A percentile compares a stretch with the other conserved stretches of the same genome.
These are phyloP conservation scores for Patella caerulea DNA, from an alignment of 2,888 invertebrate species.

Conservation along the genomic window DNA sequence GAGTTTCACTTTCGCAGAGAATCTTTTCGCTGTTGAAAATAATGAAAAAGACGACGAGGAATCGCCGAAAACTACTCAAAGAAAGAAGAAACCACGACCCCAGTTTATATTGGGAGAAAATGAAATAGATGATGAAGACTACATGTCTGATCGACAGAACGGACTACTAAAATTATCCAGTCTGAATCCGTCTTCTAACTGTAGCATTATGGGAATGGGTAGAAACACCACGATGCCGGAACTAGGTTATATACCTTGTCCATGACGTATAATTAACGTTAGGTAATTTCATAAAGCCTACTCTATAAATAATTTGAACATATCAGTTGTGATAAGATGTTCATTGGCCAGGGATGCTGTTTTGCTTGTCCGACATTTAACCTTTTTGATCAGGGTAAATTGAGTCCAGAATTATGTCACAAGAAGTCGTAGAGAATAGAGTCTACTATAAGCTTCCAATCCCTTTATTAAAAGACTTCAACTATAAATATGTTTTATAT, in stretches of 20 bases:
- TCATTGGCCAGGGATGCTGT: too few species aligned
- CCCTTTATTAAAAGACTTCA: too few species aligned
- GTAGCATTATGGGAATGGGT: constrained; percentile 11
- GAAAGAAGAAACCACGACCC: not conserved
- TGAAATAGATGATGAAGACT: constrained; percentile 1
- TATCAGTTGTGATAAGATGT: too few species aligned
- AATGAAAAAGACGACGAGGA: not conserved
- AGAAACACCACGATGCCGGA: constrained; percentile 9
- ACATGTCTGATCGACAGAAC: not conserved
- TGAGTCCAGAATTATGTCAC: too few species aligned
- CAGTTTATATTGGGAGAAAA: not conserved
- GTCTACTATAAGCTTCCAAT: too few species aligned
- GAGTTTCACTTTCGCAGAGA: constrained; percentile 9
- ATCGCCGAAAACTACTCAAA: not conserved
- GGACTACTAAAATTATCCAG: constrained; percentile 10
- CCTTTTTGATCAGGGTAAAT: too few species aligned
- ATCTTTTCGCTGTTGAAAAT: constrained; percentile 14
- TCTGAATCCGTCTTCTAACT: constrained; percentile 13
- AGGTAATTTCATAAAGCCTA: too few species aligned
- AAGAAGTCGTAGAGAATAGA: too few species aligned
- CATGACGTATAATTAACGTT: not conserved
- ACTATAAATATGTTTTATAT: too few species aligned
- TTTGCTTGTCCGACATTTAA: too few species aligned
- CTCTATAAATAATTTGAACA: too few species aligned
- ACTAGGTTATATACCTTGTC: not conserved